These are phyloP conservation scores for Adineta ricciae DNA, from an alignment of 2,888 invertebrate species.

Conservation along the genomic window DNA sequence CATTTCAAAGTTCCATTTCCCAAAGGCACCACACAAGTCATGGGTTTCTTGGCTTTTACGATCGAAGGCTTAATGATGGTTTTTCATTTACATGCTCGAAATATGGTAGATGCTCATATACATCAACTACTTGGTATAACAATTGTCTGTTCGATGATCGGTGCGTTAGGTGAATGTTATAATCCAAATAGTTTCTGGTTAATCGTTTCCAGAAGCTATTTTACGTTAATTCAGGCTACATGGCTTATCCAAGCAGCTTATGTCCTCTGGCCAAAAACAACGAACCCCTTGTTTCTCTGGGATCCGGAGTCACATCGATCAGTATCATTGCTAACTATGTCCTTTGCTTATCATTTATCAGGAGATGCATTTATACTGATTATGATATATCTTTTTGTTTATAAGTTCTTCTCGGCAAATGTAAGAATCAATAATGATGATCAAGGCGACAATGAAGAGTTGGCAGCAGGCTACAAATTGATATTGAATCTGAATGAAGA, in stretches of 20 bases:
- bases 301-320: slow-evolving; percentile 39
- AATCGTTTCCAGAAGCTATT: slow-evolving; percentile 39
- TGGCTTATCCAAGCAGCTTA: slow-evolving; percentile 51
- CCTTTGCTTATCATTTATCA: slow-evolving; percentile 29
- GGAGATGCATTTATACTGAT: not conserved
- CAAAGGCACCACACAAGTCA: slow-evolving; percentile 44
- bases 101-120: slow-evolving; percentile 23
- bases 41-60: slow-evolving; percentile 47
- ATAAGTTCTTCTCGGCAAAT: not conserved
- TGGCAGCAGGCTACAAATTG: not conserved
- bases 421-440: not conserved
- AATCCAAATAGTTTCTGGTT: slow-evolving; percentile 29
- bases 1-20: slow-evolving; percentile 32
- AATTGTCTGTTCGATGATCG: slow-evolving; percentile 18
- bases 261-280: slow-evolving; percentile 52
- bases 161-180: slow-evolving; percentile 15
- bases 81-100: slow-evolving; percentile 52
- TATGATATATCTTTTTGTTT: not conserved
- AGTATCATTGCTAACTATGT: slow-evolving; percentile 40
- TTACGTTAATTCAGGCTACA: slow-evolving; percentile 52
- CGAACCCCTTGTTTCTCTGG: slow-evolving; percentile 42
- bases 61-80: slow-evolving; percentile 52
- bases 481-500: not conserved
- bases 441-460: not conserved
- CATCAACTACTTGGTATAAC: slow-evolving; percentile 26